Conservation (phyloP, 92 coral and sea anemone genomes). For the Hydrozoanthus gracilis region DNA sequence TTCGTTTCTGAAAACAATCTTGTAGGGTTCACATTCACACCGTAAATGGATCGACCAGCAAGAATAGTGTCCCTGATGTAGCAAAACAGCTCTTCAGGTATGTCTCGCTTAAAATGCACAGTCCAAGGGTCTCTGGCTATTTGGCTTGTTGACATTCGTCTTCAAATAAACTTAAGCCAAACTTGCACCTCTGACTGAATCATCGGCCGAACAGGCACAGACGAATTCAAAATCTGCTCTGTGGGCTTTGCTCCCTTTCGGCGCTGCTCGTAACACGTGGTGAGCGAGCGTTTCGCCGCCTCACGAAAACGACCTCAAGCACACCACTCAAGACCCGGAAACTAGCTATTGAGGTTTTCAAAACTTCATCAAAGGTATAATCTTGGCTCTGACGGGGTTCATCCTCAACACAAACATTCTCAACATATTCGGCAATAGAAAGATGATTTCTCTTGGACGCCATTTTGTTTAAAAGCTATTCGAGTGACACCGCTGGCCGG, state of each 20-base stretch:
- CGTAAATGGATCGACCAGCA: conserved; percentile 48
- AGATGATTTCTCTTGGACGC: not conserved
- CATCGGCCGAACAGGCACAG: conserved; percentile 54
- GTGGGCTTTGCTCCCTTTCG: conserved; percentile 35
- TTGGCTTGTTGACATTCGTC: conserved; percentile 62
- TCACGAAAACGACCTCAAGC: conserved; percentile 44
- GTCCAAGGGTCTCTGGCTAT: conserved; percentile 70
- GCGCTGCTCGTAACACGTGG: conserved; percentile 45
- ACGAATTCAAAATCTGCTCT: conserved; percentile 51
- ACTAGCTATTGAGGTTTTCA: conserved; percentile 37
- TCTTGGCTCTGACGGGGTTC: conserved; percentile 11
- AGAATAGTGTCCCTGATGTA: conserved; percentile 52
- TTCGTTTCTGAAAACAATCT: conserved; percentile 38
- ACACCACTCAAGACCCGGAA: conserved; percentile 45
- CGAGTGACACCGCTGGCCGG: conserved; percentile 9
- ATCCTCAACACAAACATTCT: not conserved
- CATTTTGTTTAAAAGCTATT: conserved; percentile 12
- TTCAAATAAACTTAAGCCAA: conserved; percentile 62
- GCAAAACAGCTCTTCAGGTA: conserved; percentile 57
- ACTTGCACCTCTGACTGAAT: conserved; percentile 48
- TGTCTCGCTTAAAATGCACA: conserved; percentile 67
- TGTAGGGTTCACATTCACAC: conserved; percentile 31
- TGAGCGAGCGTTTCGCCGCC: conserved; percentile 36
- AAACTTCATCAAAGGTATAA: conserved; percentile 25
- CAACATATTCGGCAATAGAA: not conserved